These are phyloP conservation scores for Pterocles gutturalis DNA, from an alignment of 2,113 vertebrate genomes.

Conservation along the genomic window DNA sequence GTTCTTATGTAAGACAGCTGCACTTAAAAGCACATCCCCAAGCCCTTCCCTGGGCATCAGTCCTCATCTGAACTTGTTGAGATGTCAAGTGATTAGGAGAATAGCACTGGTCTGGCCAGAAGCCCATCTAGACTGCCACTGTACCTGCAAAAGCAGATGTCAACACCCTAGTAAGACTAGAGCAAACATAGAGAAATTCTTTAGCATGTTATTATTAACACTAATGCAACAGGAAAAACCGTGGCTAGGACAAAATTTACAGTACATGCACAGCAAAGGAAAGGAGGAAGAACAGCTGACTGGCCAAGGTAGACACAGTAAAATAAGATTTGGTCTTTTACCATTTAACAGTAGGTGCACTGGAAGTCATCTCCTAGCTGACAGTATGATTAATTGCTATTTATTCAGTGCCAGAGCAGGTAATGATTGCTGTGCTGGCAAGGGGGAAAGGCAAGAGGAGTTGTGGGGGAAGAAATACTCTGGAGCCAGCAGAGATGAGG, in stretches of 20 bases:
- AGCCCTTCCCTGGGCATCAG: neutral
- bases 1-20: neutral
- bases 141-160: neutral
- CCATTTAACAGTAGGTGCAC: neutral
- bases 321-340: neutral
- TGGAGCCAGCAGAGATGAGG: neutral
- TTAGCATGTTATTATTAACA: neutral
- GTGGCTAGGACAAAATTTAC: neutral
- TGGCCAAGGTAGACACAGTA: fast-evolving
- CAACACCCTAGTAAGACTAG: neutral
- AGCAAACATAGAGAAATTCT: neutral
- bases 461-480: neutral
- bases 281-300: neutral
- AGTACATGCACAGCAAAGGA: neutral
- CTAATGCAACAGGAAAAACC: neutral
- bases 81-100: neutral
- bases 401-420: neutral
- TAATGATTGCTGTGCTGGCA: neutral
- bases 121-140: neutral
- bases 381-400: neutral
- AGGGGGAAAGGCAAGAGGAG: neutral
- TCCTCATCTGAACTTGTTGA: neutral
- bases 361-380: neutral
- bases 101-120: neutral
- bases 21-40: neutral